Percentiles rank a stretch among this genome's conserved stretches.
Conservation (phyloP, 1,140 invertebrate genomes). For the Achroia grisella region DNA sequence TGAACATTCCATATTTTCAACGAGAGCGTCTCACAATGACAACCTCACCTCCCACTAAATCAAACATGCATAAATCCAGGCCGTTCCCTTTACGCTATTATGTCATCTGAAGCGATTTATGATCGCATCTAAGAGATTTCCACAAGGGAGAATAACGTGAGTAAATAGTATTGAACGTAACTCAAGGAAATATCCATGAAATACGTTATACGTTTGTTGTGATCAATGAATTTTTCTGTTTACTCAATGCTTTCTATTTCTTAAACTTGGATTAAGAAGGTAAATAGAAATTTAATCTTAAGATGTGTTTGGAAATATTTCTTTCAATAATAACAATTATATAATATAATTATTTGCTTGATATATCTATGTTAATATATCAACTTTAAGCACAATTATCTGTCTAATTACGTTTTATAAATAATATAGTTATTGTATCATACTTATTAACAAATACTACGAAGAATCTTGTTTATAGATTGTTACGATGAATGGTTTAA, state of each 20-base stretch:
- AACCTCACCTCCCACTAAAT: conserved; percentile 47
- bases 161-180: conserved; percentile 47
- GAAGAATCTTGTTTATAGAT: no score
- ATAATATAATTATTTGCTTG: no score
- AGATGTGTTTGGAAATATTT: no score
- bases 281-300: no score
- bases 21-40: conserved; percentile 28
- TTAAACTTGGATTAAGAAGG: no score
- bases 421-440: no score
- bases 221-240: conserved; percentile 8
- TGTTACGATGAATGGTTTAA: no score
- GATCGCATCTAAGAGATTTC: conserved; percentile 63
- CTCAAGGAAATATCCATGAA: conserved; percentile 8
- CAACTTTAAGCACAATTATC: no score
- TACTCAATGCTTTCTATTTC: not conserved
- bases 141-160: conserved; percentile 45
- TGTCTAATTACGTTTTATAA: no score
- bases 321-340: no score
- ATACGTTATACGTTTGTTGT: conserved; percentile 3
- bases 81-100: conserved; percentile 62
- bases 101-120: conserved; percentile 66
- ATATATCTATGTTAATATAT: no score
- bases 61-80: conserved; percentile 64
- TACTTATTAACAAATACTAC: no score
- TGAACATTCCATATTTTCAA: conserved; percentile 24